These are phyloP conservation scores for Brachynemurus nebulosus DNA, from an alignment of 2,888 invertebrate genomes.

Conservation along the genomic window DNA sequence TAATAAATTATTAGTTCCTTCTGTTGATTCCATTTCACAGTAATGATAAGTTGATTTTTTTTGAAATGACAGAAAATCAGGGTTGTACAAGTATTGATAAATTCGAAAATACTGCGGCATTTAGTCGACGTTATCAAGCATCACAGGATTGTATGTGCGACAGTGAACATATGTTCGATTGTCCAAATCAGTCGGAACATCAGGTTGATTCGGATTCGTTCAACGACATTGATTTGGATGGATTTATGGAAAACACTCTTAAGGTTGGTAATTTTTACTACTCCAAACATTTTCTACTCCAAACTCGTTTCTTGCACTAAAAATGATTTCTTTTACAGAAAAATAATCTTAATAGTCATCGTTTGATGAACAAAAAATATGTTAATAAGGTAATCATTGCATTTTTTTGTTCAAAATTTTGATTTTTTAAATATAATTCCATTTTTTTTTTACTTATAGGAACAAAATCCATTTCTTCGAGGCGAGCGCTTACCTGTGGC, in stretches of 20 bases:
- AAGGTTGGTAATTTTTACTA: conserved; percentile 29
- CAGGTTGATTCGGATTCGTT: conserved; percentile 27
- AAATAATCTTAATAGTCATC: conserved; percentile 30
- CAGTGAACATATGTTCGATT: conserved; percentile 93
- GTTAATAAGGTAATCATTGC: not conserved
- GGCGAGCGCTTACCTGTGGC: conserved; percentile 83
- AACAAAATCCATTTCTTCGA: conserved; percentile 64
- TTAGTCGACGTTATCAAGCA: conserved; percentile 84
- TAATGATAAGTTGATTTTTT: not conserved
- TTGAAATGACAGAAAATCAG: conserved; percentile 49
- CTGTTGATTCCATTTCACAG: not conserved
- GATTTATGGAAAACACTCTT: conserved; percentile 44
- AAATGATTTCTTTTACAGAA: conserved; percentile 6
- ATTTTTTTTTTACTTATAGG: conserved; percentile 38
- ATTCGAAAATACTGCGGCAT: conserved; percentile 91
- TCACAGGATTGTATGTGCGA: conserved; percentile 96
- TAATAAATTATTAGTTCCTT: not conserved
- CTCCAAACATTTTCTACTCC: not conserved
- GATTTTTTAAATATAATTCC: not conserved
- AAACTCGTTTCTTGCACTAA: not conserved
- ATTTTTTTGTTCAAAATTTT: conserved; percentile 1
- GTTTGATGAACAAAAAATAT: conserved; percentile 12
- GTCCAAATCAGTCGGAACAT: conserved; percentile 45
- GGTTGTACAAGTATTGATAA: conserved; percentile 63
- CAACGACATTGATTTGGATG: conserved; percentile 45